Evolutionary conservation across 2,113 vertebrate genomes (phyloP).

Genomic region (Phoenicopterus ruber): DNA sequence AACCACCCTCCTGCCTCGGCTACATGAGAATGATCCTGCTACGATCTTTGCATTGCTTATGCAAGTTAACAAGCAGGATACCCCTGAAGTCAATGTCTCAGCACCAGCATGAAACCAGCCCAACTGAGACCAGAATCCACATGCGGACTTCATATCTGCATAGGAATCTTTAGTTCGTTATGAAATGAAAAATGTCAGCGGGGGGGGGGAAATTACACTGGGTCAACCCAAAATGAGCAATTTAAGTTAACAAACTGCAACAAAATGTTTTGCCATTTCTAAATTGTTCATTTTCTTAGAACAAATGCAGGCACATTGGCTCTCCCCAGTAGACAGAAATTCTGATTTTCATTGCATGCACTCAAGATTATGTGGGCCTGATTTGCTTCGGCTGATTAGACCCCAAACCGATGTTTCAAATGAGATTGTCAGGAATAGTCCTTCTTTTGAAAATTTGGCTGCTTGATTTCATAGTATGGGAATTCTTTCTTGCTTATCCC

Average conservation of each 20-base stretch:
- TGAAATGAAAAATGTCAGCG: neutral
- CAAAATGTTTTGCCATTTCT: neutral
- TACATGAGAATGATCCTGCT: rapidly evolving
- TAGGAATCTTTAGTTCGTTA: neutral
- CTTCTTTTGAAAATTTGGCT: neutral
- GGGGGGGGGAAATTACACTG: neutral
- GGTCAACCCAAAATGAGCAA: neutral
- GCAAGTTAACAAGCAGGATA: too few relatives aligned
- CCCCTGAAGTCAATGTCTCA: neutral
- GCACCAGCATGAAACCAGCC: neutral
- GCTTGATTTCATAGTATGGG: neutral
- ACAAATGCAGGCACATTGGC: neutral
- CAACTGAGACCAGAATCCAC: neutral
- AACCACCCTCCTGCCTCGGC: neutral
- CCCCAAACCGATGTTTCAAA: neutral
- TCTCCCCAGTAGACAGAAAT: neutral
- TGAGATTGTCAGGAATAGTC: neutral
- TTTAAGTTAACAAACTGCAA: neutral
- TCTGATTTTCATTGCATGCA: neutral
- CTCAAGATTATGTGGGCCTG: neutral
- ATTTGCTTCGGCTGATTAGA: neutral
- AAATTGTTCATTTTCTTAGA: neutral
- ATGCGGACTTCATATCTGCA: neutral
- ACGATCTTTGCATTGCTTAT: rapidly evolving
- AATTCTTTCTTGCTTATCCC: neutral